Conservation (phyloP, 2,888 invertebrate genomes). For the Conus canariensis region DNA sequence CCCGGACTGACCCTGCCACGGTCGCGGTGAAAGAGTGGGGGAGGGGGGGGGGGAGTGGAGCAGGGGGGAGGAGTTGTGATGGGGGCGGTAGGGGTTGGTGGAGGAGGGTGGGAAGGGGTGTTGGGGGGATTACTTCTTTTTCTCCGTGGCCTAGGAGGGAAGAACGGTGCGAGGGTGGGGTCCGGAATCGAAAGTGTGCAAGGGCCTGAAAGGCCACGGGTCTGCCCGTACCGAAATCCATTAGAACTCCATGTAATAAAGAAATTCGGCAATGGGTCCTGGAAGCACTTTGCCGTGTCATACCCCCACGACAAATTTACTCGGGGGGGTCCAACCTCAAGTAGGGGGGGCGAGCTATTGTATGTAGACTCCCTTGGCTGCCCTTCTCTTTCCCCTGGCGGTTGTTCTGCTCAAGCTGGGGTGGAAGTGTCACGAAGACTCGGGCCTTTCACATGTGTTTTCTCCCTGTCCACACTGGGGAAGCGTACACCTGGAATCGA, state of each 20-base stretch:
- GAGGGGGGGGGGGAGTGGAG: not conserved
- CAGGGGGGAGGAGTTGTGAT: not conserved
- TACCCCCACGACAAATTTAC: not conserved
- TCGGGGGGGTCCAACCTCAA: not conserved
- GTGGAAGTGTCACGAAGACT: not conserved
- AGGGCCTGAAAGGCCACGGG: not conserved
- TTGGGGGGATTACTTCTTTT: not conserved
- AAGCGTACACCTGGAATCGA: too few relatives aligned
- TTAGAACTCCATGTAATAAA: not conserved
- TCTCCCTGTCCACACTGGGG: conserved; percentile 42
- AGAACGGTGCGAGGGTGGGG: too few relatives aligned
- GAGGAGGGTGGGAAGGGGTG: not conserved
- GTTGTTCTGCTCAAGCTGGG: too few relatives aligned
- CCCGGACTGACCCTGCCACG: not conserved
- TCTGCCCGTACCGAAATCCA: not conserved
- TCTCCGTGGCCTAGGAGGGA: too few relatives aligned
- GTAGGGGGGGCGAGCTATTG: not conserved
- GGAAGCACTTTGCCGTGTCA: conserved; percentile 17
- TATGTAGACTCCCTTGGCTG: not conserved
- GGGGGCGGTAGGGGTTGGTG: not conserved
- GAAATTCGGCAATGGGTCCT: not conserved
- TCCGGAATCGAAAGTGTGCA: not conserved
- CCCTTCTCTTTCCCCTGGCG: not conserved
- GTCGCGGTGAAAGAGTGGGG: not conserved
- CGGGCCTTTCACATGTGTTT: not conserved